Base-by-base conservation (phyloP, 2,888 invertebrate species). In the Chironomus tentans region DNA sequence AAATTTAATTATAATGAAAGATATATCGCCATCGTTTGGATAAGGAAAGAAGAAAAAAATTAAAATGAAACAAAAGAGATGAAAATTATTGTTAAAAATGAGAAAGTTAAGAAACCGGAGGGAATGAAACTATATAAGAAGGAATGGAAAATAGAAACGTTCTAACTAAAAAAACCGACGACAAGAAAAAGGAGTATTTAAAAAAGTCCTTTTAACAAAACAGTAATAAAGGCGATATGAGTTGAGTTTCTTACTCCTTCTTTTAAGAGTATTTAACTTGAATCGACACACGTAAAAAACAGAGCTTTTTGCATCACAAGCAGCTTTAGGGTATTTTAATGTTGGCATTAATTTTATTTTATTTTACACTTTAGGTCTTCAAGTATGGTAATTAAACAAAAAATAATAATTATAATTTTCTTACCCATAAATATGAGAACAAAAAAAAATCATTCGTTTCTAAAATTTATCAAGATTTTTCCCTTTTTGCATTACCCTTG, bases 1-100 rank as follows among this genome's bases (percentile, higher is more conserved):
- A 74, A 74, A 74, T 74, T 74, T 74, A 74, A 74, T 74, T 74
- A 74, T 74, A 65, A 65, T 68, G 68, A 68, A 68, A 74, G 74
- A 74, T 74, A 68, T 74, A 74, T 74, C 74, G 74, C 74, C 74
- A 48, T 47, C 62, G 72, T 73, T 65, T 61, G 73, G 65, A 73
- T 21, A 71, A 62, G 48, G 6, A 74, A 68, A n/a, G n/a, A n/a
- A n/a, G n/a, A n/a, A 65, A 74, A 62, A 74, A 74, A 15, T 1
- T n/a, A 28, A 70, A 48, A 48, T 10, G 48, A 69, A 18, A 73
- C 13, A 56, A 72, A 38, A 62, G 62, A 38, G 68, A 74, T 74
- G 74, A 68, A 68, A 68, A 68, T 74, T 74, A 72, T 62, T 72
- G 72, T 72, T 38, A 38, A 50, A 38, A 38, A 38, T 50, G 48